Evolutionary conservation across 2,113 vertebrate genomes (phyloP).

Genomic region (Micronycteris hirsuta): DNA sequence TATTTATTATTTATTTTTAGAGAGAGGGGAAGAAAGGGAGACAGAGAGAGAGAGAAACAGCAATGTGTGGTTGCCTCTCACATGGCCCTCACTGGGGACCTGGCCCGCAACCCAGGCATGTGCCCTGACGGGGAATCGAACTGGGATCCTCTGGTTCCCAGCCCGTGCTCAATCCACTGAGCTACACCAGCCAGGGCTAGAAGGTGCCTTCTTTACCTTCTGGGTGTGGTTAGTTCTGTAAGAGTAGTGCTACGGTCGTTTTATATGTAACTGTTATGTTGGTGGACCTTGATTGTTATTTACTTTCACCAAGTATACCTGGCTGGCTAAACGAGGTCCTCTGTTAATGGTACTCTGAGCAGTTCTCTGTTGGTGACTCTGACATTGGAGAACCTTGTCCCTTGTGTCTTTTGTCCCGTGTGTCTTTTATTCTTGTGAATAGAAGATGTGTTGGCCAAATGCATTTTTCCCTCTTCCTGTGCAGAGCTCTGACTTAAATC

Average conservation of each 20-base stretch:
- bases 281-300: neutral
- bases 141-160: no score
- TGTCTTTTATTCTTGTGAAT: neutral
- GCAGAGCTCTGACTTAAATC: neutral
- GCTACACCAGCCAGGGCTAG: no score
- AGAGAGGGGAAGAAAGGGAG: no score
- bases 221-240: neutral
- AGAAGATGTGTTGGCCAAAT: neutral
- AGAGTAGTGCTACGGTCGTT: neutral
- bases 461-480: neutral
- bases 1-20: no score
- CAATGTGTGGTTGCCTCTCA: no score
- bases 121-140: no score
- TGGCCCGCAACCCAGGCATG: no score
- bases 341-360: neutral
- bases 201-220: neutral
- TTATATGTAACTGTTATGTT: neutral
- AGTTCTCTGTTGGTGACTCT: neutral
- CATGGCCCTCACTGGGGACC: no score
- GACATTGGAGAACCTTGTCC: neutral
- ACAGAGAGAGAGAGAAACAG: no score
- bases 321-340: neutral
- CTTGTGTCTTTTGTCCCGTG: rapidly evolving
- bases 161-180: no score
- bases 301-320: neutral